Evolutionary conservation across 2,888 invertebrate genomes (phyloP).

Genomic region (Oegoconia quadripuncta): DNA sequence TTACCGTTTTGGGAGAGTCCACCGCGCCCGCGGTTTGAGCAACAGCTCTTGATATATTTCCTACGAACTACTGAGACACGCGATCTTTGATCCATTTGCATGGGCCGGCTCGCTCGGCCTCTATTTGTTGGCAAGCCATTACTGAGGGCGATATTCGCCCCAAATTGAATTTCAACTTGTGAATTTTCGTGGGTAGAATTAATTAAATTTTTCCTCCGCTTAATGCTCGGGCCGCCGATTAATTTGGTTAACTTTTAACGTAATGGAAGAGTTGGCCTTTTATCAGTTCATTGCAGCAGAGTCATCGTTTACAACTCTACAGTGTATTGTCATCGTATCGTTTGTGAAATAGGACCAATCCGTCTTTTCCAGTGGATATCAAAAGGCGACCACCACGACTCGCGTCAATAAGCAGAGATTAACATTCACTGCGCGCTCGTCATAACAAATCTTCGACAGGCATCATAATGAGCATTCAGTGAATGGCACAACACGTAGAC

Average conservation of each 20-base stretch:
- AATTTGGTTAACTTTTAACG: conserved; percentile 57
- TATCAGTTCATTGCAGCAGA: not conserved
- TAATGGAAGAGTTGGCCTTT: conserved; percentile 32
- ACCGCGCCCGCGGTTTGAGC: conserved; percentile 53
- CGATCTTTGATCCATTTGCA: conserved; percentile 76
- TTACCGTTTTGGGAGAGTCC: conserved; percentile 66
- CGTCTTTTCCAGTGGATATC: no score
- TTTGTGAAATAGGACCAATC: no score
- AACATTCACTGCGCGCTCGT: no score
- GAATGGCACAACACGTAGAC: no score
- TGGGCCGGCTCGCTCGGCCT: conserved; percentile 47
- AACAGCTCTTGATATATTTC: conserved; percentile 67
- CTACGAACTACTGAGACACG: conserved; percentile 69
- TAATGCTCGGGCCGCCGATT: conserved; percentile 45
- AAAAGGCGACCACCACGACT: no score
- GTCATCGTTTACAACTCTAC: no score
- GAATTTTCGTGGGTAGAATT: conserved; percentile 64
- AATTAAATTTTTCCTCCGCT: conserved; percentile 59
- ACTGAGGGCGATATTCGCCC: conserved; percentile 58
- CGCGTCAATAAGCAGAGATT: no score
- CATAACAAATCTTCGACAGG: no score
- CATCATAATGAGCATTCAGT: no score
- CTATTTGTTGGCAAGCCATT: conserved; percentile 69
- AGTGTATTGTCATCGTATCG: no score
- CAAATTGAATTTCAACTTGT: conserved; percentile 69